Percentiles rank a stretch among this genome's conserved stretches.
Evolutionary conservation across 2,113 vertebrate genomes (phyloP).

Genomic region (Nerophis ophidion): DNA sequence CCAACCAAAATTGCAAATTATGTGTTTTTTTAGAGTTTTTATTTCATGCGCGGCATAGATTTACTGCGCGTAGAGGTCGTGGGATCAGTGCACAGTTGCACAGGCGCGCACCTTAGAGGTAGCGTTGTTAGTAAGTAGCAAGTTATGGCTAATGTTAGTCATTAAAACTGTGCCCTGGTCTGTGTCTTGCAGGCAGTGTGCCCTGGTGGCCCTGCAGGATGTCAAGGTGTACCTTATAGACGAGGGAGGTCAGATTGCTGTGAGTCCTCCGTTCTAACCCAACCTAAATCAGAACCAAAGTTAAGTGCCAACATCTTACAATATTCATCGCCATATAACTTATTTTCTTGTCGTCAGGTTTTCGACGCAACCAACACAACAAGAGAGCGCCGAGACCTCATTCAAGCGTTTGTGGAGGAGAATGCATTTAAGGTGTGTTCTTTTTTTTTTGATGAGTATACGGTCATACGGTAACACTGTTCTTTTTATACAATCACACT

Average conservation of each 20-base stretch:
- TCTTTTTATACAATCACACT: neutral
- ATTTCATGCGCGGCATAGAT: too few relatives aligned
- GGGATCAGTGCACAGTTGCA: too few relatives aligned
- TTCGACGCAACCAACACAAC: conserved; percentile 99
- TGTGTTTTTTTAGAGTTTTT: too few relatives aligned
- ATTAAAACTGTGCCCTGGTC: fast-evolving
- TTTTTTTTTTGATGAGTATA: too few relatives aligned
- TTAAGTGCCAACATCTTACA: conserved; percentile 10
- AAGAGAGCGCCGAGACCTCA: conserved; percentile 89
- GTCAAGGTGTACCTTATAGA: conserved; percentile 84
- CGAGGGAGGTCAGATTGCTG: conserved; percentile 91
- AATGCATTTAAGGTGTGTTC: conserved; percentile 85
- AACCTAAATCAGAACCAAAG: conserved; percentile 4
- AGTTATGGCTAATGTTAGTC: neutral
- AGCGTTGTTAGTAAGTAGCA: too few relatives aligned
- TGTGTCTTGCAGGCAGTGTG: conserved; percentile 78
- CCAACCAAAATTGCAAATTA: too few relatives aligned
- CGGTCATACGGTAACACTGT: too few relatives aligned
- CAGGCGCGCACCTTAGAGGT: too few relatives aligned
- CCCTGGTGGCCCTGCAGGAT: conserved; percentile 86
- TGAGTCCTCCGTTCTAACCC: conserved; percentile 62
- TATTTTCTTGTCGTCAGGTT: conserved; percentile 68
- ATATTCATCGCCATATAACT: neutral
- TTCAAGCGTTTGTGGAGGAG: conserved; percentile 83
- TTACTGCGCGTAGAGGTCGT: too few relatives aligned